Conservation (phyloP, 2,888 invertebrate genomes). For the Argyresthia goedartella region DNA sequence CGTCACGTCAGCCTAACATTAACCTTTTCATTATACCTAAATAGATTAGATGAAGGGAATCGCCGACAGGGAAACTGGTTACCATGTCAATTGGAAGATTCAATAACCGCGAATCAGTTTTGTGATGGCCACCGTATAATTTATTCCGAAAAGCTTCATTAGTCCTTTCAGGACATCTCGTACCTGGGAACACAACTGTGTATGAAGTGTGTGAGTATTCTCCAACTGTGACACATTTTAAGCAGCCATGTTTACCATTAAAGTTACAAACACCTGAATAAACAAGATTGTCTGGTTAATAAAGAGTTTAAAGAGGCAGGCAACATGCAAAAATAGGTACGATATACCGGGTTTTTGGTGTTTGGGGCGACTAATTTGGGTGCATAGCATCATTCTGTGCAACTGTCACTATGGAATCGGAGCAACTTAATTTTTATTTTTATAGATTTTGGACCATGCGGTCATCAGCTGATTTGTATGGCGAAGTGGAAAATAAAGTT, state of each 20-base stretch:
- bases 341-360: no score
- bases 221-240: slow-evolving; percentile 13
- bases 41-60: slow-evolving; percentile 18
- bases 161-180: slow-evolving; percentile 9
- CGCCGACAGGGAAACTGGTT: slow-evolving; percentile 16
- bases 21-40: slow-evolving; percentile 17
- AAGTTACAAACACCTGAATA: slow-evolving; percentile 13
- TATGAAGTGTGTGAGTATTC: slow-evolving; percentile 14
- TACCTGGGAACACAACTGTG: slow-evolving; percentile 9
- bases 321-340: no score
- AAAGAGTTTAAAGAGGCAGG: no score
- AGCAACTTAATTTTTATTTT: no score
- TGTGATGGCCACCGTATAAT: slow-evolving; percentile 16
- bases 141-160: slow-evolving; percentile 15
- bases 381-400: no score
- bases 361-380: no score
- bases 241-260: slow-evolving; percentile 13
- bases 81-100: slow-evolving; percentile 17
- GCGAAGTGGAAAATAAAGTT: no score
- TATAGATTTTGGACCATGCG: no score
- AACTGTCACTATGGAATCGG: no score
- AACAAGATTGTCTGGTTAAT: no score
- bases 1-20: slow-evolving; percentile 15
- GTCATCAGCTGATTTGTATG: no score
- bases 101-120: slow-evolving; percentile 14